These are phyloP conservation scores for Coilia nasus DNA, from an alignment of 2,797 vertebrate genomes.

Conservation along the genomic window DNA sequence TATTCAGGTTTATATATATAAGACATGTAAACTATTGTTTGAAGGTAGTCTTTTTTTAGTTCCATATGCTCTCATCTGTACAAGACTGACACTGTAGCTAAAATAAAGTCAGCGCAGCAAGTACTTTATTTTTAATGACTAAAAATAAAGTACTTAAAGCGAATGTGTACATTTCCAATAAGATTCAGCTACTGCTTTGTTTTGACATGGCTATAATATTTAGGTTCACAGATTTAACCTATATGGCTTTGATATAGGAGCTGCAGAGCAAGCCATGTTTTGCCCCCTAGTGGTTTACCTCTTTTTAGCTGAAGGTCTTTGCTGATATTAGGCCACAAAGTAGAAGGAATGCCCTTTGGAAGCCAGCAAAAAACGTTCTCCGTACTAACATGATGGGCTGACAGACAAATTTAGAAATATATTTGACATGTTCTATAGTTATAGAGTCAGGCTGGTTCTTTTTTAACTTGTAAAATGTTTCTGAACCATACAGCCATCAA, in stretches of 20 bases:
- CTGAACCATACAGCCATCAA: background rate
- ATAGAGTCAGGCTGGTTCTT: background rate
- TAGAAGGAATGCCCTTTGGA: too few relatives aligned
- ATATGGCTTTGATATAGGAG: background rate
- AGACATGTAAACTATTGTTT: background rate
- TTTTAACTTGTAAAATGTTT: background rate
- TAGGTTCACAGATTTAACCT: background rate
- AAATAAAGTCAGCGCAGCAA: background rate
- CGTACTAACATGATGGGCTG: background rate
- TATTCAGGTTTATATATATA: background rate
- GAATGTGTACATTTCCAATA: background rate
- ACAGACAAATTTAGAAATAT: background rate
- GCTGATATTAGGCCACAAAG: too few relatives aligned
- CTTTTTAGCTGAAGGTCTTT: background rate
- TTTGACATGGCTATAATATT: constrained; percentile 21
- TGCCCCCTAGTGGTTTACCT: background rate
- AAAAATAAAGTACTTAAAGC: background rate
- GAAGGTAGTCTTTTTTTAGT: background rate
- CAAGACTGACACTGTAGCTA: background rate
- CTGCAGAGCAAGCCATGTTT: background rate
- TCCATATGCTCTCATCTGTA: background rate
- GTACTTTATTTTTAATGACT: background rate
- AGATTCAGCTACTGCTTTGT: background rate
- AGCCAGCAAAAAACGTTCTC: too few relatives aligned
- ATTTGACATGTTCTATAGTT: background rate